Evolutionary conservation across 2,113 vertebrate genomes (phyloP).

Genomic region (Perccottus glenii): DNA sequence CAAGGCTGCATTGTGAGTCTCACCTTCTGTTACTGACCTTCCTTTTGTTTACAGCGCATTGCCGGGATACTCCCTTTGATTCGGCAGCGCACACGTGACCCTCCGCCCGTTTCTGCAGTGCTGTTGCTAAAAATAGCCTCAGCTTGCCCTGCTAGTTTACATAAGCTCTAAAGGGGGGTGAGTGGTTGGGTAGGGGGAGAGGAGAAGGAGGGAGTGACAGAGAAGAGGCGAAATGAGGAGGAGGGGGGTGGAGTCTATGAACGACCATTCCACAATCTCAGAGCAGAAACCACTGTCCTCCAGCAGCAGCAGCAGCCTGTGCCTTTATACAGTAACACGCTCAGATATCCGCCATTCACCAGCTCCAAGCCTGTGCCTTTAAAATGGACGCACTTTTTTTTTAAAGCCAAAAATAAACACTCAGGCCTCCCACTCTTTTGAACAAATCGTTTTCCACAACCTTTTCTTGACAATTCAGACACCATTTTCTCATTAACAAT

Average conservation of each 20-base stretch:
- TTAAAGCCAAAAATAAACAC: slow-evolving; percentile 68
- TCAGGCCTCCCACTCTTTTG: slow-evolving; percentile 16
- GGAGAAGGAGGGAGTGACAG: slow-evolving; percentile 27
- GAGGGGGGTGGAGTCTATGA: slow-evolving; percentile 70
- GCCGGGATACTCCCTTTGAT: slow-evolving; percentile 93
- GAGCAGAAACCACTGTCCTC: slow-evolving; percentile 68
- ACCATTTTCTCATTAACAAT: too few species aligned
- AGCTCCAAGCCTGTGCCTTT: slow-evolving; percentile 51
- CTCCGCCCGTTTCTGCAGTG: slow-evolving; percentile 87
- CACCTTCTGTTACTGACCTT: slow-evolving; percentile 85
- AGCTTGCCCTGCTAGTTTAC: slow-evolving; percentile 91
- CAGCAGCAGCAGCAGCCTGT: slow-evolving; percentile 49
- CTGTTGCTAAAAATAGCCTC: slow-evolving; percentile 90
- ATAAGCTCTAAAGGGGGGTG: slow-evolving; percentile 82
- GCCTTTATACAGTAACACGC: slow-evolving; percentile 57
- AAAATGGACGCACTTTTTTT: slow-evolving; percentile 69
- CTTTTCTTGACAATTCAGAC: too few species aligned
- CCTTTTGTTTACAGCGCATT: slow-evolving; percentile 91
- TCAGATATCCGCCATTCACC: slow-evolving; percentile 68
- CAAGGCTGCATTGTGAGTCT: slow-evolving; percentile 74
- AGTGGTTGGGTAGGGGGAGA: slow-evolving; percentile 39
- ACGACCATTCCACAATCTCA: slow-evolving; percentile 76
- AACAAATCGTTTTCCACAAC: too few species aligned
- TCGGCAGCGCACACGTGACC: slow-evolving; percentile 85
- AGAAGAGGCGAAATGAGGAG: slow-evolving; percentile 2